These are phyloP conservation scores for Drosophila gunungcola DNA, from an alignment of 1,140 invertebrate species.

Conservation along the genomic window DNA sequence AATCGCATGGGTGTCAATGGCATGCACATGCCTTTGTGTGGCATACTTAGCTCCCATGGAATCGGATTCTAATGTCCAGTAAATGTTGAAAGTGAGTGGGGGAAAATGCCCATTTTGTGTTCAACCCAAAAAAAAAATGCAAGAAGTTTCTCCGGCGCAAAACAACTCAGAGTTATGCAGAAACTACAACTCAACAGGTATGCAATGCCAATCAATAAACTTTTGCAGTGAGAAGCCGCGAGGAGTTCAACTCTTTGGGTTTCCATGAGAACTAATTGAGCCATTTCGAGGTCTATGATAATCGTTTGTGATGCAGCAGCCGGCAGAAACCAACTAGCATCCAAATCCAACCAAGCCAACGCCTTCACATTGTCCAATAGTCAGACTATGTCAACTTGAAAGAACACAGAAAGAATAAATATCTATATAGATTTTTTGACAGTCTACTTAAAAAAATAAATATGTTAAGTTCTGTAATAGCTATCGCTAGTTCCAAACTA, in stretches of 20 bases:
- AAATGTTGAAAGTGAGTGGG: constrained; percentile 45
- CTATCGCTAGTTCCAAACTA: too few species aligned
- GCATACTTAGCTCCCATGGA: constrained; percentile 37
- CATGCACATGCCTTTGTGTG: constrained; percentile 44
- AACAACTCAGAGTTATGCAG: constrained; percentile 35
- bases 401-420: constrained; percentile 4
- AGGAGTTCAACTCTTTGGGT: constrained; percentile 25
- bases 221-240: constrained; percentile 49
- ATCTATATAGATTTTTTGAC: too few species aligned
- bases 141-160: constrained; percentile 18
- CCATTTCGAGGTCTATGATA: constrained; percentile 73
- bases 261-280: constrained; percentile 78
- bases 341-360: constrained; percentile 26
- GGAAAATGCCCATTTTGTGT: constrained; percentile 12
- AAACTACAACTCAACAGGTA: constrained; percentile 42
- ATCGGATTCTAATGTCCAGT: constrained; percentile 28
- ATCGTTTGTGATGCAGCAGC: constrained; percentile 67
- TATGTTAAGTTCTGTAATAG: too few species aligned
- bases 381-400: constrained; percentile 61
- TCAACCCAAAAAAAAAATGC: constrained; percentile 17
- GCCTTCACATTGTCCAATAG: constrained; percentile 45
- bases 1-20: constrained; percentile 79
- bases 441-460: too few species aligned
- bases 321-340: constrained; percentile 7
- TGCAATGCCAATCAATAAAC: constrained; percentile 67